phyloP scores from a whole-genome alignment of 2,113 vertebrate species.

The Ictidomys tridecemlineatus region DNA sequence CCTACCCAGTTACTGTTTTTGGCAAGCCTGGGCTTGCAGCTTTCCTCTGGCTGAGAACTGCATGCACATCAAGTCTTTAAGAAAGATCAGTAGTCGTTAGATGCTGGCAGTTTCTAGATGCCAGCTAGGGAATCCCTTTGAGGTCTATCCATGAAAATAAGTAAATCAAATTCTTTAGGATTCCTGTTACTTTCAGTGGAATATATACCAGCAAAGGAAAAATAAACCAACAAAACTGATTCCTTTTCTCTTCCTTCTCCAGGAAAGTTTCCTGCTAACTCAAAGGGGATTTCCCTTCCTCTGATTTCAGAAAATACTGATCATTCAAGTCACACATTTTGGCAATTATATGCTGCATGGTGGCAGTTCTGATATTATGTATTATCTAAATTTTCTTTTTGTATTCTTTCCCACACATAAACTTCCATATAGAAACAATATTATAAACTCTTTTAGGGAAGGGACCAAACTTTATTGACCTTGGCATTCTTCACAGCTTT shows the following conservation, averaged over 20 bases:
- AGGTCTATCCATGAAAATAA: background rate
- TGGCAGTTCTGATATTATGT: background rate
- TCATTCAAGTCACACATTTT: background rate
- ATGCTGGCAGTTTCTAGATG: background rate
- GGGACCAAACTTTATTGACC: background rate
- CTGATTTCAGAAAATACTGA: background rate
- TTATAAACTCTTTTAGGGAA: background rate
- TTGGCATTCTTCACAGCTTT: background rate
- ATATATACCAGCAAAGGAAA: background rate
- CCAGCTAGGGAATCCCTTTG: conserved; percentile 15
- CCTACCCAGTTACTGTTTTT: background rate
- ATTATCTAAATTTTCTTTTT: background rate
- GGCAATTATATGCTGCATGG: background rate
- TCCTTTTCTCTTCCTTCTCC: background rate
- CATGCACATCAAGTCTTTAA: background rate
- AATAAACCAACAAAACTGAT: background rate
- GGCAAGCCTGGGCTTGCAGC: background rate
- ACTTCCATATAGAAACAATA: background rate
- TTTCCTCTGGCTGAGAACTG: background rate
- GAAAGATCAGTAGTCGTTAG: background rate
- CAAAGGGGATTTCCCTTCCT: background rate
- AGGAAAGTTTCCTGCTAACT: background rate
- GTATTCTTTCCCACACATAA: background rate
- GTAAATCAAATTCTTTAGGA: background rate
- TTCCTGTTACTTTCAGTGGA: background rate